phyloP scores from a whole-genome alignment of 2,888 invertebrate species.

The Leistus spinibarbis region DNA sequence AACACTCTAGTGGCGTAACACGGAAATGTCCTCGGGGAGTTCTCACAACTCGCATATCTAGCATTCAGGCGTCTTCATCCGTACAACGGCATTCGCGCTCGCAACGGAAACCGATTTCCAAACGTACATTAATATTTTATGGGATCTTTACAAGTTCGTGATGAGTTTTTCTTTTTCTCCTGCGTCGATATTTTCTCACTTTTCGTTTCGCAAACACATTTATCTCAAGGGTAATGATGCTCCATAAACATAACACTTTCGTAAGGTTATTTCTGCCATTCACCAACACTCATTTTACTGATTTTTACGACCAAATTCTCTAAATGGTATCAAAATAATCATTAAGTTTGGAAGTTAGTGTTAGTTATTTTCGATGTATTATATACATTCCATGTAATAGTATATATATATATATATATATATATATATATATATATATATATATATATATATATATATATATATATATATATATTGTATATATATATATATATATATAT shows the following conservation, averaged over 20 bases:
- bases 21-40: background rate
- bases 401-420: too few species aligned
- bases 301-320: background rate
- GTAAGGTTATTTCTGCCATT: background rate
- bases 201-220: background rate
- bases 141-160: background rate
- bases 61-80: too few species aligned
- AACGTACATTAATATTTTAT: background rate
- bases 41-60: background rate
- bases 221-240: background rate
- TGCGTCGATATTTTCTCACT: background rate
- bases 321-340: background rate
- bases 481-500: too few species aligned
- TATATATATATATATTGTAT: too few species aligned
- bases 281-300: background rate
- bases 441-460: too few species aligned
- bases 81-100: background rate
- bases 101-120: background rate
- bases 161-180: background rate
- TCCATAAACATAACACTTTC: background rate
- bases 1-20: slow-evolving; percentile 1
- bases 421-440: too few species aligned
- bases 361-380: too few species aligned
- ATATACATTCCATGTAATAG: too few species aligned
- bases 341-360: too few species aligned